Conservation (phyloP, 2,888 invertebrate species). For the Anthrax anthrax region DNA sequence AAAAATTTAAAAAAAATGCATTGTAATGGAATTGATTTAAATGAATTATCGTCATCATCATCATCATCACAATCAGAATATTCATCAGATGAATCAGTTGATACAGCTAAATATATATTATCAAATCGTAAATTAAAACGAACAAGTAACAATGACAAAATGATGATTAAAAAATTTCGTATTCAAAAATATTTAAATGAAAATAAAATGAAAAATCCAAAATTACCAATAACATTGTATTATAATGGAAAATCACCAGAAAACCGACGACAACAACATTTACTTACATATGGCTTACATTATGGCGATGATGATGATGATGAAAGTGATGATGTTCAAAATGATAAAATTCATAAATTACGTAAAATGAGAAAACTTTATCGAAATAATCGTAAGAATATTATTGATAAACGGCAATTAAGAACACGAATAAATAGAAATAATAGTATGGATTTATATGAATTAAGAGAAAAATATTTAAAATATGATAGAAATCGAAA, state of each 20-base stretch:
- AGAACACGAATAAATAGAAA: too few species aligned
- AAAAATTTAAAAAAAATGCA: too few species aligned
- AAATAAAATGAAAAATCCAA: neutral
- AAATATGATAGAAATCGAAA: too few species aligned
- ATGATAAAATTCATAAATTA: too few species aligned
- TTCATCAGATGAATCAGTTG: conserved; percentile 5
- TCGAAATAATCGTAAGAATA: too few species aligned
- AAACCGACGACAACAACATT: too few species aligned
- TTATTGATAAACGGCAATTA: too few species aligned
- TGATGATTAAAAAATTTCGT: conserved; percentile 3
- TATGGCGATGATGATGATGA: neutral
- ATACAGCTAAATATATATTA: conserved; percentile 12
- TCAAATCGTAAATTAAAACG: conserved; percentile 8
- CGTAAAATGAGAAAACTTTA: too few species aligned
- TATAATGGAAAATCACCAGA: too few species aligned
- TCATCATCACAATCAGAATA: neutral
- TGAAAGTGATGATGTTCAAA: neutral
- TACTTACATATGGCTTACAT: neutral
- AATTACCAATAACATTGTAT: neutral
- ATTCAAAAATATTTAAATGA: neutral
- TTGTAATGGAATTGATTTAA: too few species aligned
- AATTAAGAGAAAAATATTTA: too few species aligned
- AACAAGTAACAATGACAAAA: conserved; percentile 7
- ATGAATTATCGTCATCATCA: neutral
- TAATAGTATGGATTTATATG: too few species aligned